Percentiles rank a stretch among this genome's conserved stretches.
phyloP scores from a whole-genome alignment of 2,888 invertebrate species.

The Stenotaenia linearis region DNA sequence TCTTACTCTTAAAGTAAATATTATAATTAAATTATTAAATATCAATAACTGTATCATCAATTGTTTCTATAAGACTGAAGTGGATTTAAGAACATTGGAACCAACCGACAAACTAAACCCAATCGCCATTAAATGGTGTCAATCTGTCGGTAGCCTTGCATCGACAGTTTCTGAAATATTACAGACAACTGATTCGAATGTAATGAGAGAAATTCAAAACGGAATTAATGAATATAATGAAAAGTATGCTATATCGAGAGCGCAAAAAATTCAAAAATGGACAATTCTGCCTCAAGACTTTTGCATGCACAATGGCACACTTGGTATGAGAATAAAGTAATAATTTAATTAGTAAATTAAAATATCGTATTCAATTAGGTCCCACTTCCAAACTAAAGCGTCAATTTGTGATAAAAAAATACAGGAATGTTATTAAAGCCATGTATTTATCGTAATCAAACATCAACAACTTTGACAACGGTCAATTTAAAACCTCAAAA shows the following conservation, averaged over 20 bases:
- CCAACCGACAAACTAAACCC: not conserved
- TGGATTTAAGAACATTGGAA: not conserved
- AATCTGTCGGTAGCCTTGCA: constrained; percentile 42
- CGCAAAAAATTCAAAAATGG: constrained; percentile 83
- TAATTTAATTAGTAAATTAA: no score
- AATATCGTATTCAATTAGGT: no score
- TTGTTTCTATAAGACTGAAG: not conserved
- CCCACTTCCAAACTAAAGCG: no score
- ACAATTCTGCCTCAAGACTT: constrained; percentile 76
- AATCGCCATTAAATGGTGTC: not conserved
- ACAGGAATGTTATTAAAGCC: no score
- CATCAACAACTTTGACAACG: no score
- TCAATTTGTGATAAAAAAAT: no score
- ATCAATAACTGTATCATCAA: not conserved
- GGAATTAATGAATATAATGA: constrained; percentile 70
- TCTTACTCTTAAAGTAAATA: constrained; percentile 72
- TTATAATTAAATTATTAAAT: not conserved
- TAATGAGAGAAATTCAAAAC: constrained; percentile 69
- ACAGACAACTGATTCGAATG: constrained; percentile 51
- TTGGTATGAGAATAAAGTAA: no score
- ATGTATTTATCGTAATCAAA: no score
- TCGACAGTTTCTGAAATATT: constrained; percentile 67
- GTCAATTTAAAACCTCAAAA: no score
- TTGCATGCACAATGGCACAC: constrained; percentile 67
- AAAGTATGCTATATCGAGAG: constrained; percentile 71